phyloP scores from a whole-genome alignment of 2,888 invertebrate species.

The Eulithis testata region DNA sequence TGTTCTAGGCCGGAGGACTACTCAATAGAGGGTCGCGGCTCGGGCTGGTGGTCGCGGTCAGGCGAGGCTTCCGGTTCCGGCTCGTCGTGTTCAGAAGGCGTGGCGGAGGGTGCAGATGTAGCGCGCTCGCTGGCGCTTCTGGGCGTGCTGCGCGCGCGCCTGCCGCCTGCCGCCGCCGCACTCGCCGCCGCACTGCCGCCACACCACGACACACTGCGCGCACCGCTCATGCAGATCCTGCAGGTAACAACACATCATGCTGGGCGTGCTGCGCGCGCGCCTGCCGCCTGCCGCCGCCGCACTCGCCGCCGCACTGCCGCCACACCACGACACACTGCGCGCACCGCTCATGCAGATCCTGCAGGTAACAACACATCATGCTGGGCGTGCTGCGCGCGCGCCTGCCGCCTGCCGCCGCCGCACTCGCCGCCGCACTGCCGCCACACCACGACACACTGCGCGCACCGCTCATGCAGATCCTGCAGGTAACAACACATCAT shows the following conservation, averaged over 20 bases:
- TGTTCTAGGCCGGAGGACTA: constrained; percentile 13
- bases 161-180: constrained; percentile 56
- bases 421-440: constrained; percentile 47
- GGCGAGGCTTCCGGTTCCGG: constrained; percentile 34
- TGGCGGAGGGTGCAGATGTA: constrained; percentile 75
- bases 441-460: constrained; percentile 45
- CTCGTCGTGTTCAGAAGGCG: constrained; percentile 57
- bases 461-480: constrained; percentile 61
- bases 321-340: constrained; percentile 45
- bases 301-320: constrained; percentile 44
- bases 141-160: constrained; percentile 62
- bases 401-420: constrained; percentile 55
- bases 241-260: constrained; percentile 57
- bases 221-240: constrained; percentile 63
- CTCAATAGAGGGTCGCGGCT: constrained; percentile 33
- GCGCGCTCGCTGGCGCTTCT: constrained; percentile 73
- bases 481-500: constrained; percentile 57
- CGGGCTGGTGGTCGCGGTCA: constrained; percentile 24
- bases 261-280: constrained; percentile 64
- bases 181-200: constrained; percentile 46
- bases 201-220: constrained; percentile 45
- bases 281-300: constrained; percentile 57
- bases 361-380: constrained; percentile 55
- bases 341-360: constrained; percentile 63
- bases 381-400: constrained; percentile 65